A percentile compares a stretch with the other conserved stretches of the same genome.
phyloP scores from a whole-genome alignment of 2,888 invertebrate genomes.

The Pomacea canaliculata region DNA sequence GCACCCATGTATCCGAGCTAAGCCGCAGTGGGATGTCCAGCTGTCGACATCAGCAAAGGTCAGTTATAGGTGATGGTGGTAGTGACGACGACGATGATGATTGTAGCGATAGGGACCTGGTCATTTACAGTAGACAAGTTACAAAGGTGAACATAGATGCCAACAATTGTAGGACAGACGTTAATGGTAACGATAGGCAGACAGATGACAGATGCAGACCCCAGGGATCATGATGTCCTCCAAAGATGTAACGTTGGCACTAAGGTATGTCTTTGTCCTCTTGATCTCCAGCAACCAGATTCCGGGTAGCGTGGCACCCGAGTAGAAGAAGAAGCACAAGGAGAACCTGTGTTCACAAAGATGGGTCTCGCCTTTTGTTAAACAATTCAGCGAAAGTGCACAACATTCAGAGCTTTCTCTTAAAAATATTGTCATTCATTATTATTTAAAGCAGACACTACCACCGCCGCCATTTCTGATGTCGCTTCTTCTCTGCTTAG shows the following conservation, averaged over 20 bases:
- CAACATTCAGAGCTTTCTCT: not conserved
- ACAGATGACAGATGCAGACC: slow-evolving; percentile 3
- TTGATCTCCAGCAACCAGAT: slow-evolving; percentile 49
- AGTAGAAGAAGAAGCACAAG: slow-evolving; percentile 48
- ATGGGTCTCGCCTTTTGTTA: too few relatives aligned
- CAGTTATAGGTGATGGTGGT: not conserved
- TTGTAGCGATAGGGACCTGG: too few relatives aligned
- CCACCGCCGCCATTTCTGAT: too few relatives aligned
- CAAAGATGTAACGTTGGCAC: slow-evolving; percentile 13
- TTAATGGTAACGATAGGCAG: too few relatives aligned
- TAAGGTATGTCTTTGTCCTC: slow-evolving; percentile 29
- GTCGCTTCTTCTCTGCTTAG: too few relatives aligned
- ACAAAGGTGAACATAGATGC: too few relatives aligned
- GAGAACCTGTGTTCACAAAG: slow-evolving; percentile 66
- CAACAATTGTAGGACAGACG: not conserved
- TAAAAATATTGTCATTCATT: not conserved
- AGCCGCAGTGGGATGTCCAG: slow-evolving; percentile 23
- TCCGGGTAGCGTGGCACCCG: slow-evolving; percentile 43
- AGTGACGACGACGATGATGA: too few relatives aligned
- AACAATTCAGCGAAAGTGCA: too few relatives aligned
- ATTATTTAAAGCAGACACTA: too few relatives aligned
- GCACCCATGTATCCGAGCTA: slow-evolving; percentile 49
- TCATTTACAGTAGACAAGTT: too few relatives aligned
- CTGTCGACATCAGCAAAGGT: not conserved
- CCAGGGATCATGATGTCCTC: slow-evolving; percentile 25